Percentiles rank a stretch among this genome's conserved stretches.
These are phyloP conservation scores for Patella pellucida DNA, from an alignment of 2,888 invertebrate species.

Conservation along the genomic window DNA sequence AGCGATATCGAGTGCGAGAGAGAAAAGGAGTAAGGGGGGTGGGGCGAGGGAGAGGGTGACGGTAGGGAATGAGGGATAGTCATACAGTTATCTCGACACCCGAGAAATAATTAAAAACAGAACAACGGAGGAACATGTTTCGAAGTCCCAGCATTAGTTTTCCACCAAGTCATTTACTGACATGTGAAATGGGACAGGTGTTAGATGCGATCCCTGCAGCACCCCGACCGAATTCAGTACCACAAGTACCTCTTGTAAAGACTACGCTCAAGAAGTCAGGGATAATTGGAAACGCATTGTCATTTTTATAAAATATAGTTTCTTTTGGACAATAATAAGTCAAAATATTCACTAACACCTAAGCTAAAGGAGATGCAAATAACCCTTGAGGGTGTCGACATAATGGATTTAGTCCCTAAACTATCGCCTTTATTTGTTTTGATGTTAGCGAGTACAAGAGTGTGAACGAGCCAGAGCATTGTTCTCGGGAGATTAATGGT, in stretches of 20 bases:
- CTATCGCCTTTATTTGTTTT: neutral
- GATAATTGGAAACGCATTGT: slow-evolving; percentile 2
- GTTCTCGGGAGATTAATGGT: neutral
- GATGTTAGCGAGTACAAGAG: neutral
- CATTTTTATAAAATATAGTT: neutral
- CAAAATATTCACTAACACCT: slow-evolving; percentile 7
- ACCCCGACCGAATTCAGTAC: neutral
- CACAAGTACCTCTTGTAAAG: neutral
- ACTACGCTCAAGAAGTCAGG: neutral
- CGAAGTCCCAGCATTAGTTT: no score
- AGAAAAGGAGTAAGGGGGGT: no score
- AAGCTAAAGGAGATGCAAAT: slow-evolving; percentile 3
- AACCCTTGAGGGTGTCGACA: slow-evolving; percentile 1
- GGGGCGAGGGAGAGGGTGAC: no score
- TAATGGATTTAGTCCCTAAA: no score
- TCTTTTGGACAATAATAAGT: neutral
- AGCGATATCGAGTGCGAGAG: no score
- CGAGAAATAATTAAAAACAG: no score
- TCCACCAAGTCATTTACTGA: neutral
- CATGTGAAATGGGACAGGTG: slow-evolving; percentile 5
- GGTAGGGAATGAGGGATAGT: no score
- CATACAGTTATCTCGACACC: no score
- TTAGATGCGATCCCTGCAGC: neutral
- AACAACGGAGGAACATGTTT: no score
- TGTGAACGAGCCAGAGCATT: neutral